A percentile compares a stretch with the other conserved stretches of the same genome.
phyloP scores from a whole-genome alignment of 2,888 invertebrate genomes.

The Andrena camellia region DNA sequence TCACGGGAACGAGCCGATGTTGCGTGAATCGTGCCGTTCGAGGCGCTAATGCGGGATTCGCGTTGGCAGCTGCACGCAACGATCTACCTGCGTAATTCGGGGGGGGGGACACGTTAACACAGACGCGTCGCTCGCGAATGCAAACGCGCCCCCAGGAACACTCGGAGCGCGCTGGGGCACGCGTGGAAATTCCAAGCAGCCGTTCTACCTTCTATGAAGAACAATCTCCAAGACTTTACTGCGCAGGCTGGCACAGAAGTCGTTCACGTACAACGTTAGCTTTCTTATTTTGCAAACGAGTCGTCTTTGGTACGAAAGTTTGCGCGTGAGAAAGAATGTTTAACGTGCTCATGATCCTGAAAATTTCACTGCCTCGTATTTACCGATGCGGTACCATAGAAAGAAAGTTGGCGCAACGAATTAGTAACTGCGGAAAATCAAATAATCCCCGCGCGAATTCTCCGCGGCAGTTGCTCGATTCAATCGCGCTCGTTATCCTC shows the following conservation, averaged over 20 bases:
- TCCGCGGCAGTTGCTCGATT: not conserved
- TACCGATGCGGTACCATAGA: not conserved
- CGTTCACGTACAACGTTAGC: not conserved
- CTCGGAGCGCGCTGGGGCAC: not conserved
- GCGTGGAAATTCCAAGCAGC: not conserved
- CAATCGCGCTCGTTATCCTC: not conserved
- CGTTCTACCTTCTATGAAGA: not conserved
- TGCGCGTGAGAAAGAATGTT: too few species aligned
- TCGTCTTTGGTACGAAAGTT: too few species aligned
- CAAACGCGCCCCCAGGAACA: conserved; percentile 9
- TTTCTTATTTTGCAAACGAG: too few species aligned
- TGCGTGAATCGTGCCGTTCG: conserved; percentile 43
- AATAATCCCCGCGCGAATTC: not conserved
- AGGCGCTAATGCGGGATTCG: conserved; percentile 55
- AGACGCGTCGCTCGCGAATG: conserved; percentile 43
- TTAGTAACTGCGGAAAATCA: not conserved
- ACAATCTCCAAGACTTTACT: not conserved
- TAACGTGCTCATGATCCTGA: too few species aligned
- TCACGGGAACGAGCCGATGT: conserved; percentile 31
- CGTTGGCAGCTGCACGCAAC: conserved; percentile 57
- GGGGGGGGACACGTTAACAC: conserved; percentile 52
- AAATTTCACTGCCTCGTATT: too few species aligned
- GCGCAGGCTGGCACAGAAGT: not conserved
- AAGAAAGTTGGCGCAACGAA: not conserved
- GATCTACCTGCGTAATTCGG: conserved; percentile 45